Evolutionary conservation across 2,113 vertebrate genomes (phyloP), one percentile per base, ranked within the genome.

Genomic region (Leiothrix lutea): DNA sequence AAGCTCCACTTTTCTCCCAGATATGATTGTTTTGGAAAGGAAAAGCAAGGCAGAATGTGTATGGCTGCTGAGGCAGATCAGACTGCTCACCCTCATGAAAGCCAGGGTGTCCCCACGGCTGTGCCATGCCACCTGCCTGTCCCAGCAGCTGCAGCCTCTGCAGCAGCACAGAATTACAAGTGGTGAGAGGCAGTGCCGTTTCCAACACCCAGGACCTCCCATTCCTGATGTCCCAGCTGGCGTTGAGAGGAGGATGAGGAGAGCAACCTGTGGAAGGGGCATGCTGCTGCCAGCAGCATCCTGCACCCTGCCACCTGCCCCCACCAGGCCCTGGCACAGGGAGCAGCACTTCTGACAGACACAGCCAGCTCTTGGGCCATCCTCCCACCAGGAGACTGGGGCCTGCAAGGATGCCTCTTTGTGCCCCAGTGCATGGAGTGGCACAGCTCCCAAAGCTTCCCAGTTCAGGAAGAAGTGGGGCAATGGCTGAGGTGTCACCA

Each of bases 341-440:
- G 50, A 72, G 57, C 36, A 28, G 54, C 8, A 2, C 20, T 50
- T 28, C 74, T 33, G 57, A 25, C 40, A 60, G 70, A 29, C 56
- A 56, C 45, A 48, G 12, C 42, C 74, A 38, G 23, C 87, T 40
- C 67, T 60, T 14, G 7, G 11, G n/a, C 48, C 4, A 3, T 26
- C 57, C 57, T 77, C n/a, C 61, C 3, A 20, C 35, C n/a, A 42
- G 58, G 22, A 2, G 7, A 58, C 40, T n/a, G 21, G 35, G 11
- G 45, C 24, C 16, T 67, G 35, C 28, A 28, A 28, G 45, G 48
- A 42, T 0, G 0, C 15, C 72, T 88, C 75, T 44, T 21, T 57
- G 50, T 67, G 58, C 42, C 28, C 40, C 0, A 0, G 9, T 42
- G 42, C 51, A 10, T 0, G 3, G 60, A 44, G 72, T 2, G 1